Evolutionary conservation across 2,113 vertebrate species (phyloP), one percentile per base, ranked within the genome.

Genomic region (Empidonax traillii): DNA sequence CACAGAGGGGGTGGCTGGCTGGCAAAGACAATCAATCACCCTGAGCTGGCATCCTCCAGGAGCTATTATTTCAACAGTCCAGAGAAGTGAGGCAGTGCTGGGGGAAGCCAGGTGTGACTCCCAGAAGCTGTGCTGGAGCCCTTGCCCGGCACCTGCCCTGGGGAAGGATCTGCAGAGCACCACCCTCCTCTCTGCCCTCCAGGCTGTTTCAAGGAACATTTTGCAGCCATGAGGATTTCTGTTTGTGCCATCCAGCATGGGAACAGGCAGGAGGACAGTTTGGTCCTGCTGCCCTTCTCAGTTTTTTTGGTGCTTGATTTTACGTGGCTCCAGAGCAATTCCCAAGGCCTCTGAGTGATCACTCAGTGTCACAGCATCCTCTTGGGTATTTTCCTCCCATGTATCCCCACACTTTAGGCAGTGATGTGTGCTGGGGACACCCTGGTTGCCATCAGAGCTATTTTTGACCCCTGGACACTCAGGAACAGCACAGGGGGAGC

Each of bases 31-130:
- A 56, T 37, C 55, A 31, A 69, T 89, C 66, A 12, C 55, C 59
- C 46, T 43, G 39, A 21, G 66, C 76, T 59, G 71, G 24, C 10
- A 2, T 52, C 37, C 31, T 75, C 67, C 37, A 56, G 62, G 65
- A 84, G 33, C 39, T 46, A 41, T 59, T 71, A 59, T 80, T 90
- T 56, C 68, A 76, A 39, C 8, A 87, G 67, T n/a, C 43, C 62
- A 41, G 56, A 68, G 24, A 52, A 85, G 68, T 62, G 75, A 91
- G 53, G 75, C 63, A 68, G 88, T 85, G 80, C 56, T 56, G 39
- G 22, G 24, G 24, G 65, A 72, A 65, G 88, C 71, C 80, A 82
- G 21, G 85, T 18, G 6, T 93, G 80, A 89, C 69, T 62, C 4
- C 9, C 58, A 3, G 3, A 67, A 28, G 2, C 1, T 55, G 16